Evolutionary conservation across 1,140 invertebrate species (phyloP), one percentile per base, ranked within the genome.

Genomic region (Drosophila truncata): DNA sequence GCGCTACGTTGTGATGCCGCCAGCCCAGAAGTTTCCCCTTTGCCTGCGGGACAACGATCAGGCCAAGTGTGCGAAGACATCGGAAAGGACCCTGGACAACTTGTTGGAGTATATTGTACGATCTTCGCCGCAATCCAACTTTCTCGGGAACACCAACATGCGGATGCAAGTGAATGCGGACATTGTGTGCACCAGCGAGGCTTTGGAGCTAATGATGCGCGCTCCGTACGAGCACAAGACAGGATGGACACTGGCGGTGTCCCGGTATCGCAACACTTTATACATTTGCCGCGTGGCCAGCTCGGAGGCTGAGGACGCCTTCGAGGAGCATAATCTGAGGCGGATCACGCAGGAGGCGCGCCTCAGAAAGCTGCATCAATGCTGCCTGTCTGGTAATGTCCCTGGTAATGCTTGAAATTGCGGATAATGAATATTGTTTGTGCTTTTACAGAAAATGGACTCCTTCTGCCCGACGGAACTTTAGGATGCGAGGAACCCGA

Each of bases 141-240:
- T 70, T 1, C 35, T 82, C 1, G 47, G 4, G 16, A 5, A 4
- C 14, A 3, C 1, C 2, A 33, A 37, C 16, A 25, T 11, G 14
- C 23, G 9, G 4, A 9, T 65, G 25, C 31, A 54, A 2, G 13
- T 71, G 6, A 52, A 80, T 8, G 49, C 35, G 2, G 58, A 88
- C 16, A 39, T 88, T n/a, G 60, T 87, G 2, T 88, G 83, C 52
- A 64, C 44, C 16, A 59, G 67, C 1, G 67, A 88, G 11, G 57
- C 80, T 9, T 37, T 87, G 23, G 62, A 66, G 31, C 8, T 80
- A n/a, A 54, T 87, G 9, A 78, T 88, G 84, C 54, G 64, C 5
- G 39, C 83, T 4, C 84, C 85, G 4, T 80, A 78, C 39, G 76
- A 88, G n/a, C n/a, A 33, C 18, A 61, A 46, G 6, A 14, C 41